phyloP scores from a whole-genome alignment of 2,797 vertebrate species.

The Garrulus glandarius region DNA sequence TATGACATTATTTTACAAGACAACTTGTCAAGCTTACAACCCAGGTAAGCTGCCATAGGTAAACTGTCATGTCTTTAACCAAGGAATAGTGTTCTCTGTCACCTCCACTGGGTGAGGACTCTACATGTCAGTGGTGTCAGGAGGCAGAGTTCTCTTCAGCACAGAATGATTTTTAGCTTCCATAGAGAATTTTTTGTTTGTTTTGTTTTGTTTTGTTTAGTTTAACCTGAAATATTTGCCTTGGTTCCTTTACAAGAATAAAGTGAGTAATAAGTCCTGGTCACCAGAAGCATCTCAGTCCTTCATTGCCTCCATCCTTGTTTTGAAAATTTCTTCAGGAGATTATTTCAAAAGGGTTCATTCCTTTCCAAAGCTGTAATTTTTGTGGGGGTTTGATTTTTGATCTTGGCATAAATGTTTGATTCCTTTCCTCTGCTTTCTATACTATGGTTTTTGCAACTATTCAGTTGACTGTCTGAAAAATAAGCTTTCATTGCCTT shows the following conservation, averaged over 20 bases:
- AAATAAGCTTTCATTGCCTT: not conserved
- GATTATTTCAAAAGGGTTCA: not conserved
- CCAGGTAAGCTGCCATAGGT: not conserved
- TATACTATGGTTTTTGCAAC: not conserved
- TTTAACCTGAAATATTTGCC: not conserved
- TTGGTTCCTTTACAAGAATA: not conserved
- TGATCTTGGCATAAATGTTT: not conserved
- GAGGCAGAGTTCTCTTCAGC: not conserved
- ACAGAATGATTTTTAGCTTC: not conserved
- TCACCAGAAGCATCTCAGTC: not conserved
- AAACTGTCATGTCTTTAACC: not conserved
- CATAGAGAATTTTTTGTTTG: not conserved
- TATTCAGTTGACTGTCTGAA: not conserved
- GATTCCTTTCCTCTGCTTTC: not conserved
- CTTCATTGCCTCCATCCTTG: not conserved
- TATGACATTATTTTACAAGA: constrained; percentile 28
- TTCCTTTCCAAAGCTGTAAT: not conserved
- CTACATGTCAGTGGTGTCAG: not conserved
- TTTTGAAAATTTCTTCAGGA: not conserved
- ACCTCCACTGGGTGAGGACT: not conserved
- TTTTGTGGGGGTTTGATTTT: not conserved
- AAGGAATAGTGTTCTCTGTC: not conserved
- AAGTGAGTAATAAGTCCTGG: not conserved
- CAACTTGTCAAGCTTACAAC: not conserved
- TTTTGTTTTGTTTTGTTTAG: not conserved